Base-by-base conservation (phyloP, 2,888 invertebrate genomes). In the Malthinus flaveolus region DNA sequence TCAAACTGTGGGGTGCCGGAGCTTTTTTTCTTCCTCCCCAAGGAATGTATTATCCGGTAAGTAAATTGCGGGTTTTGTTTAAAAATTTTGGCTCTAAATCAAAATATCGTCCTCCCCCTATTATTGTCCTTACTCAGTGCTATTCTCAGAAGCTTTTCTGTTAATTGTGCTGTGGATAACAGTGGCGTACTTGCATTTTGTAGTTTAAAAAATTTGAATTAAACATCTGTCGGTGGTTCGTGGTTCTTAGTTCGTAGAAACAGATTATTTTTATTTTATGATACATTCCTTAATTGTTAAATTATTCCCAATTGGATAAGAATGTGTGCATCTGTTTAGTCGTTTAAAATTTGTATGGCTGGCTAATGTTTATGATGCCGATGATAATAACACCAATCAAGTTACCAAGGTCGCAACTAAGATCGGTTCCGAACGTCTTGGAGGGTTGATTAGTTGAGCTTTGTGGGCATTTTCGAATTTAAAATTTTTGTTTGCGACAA, bases 1-100 rank as follows among this genome's bases (percentile, higher is more conserved):
- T 88, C 93, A 93, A 93, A 88, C 93, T 94, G 93, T 94, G 93
- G 93, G 93, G 93, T 85, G 90, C 93, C 84, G 93, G 93, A 86
- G 91, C 93, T 83, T 93, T 91, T 86, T 93, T 93, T 85, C 89
- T 93, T 88, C 92, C 93, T 88, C 91, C 91, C 84, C 93, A 93
- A 90, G 93, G 93, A 88, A 92, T 93, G 89, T 93, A 93, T 85
- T 94, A 93, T 87, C 93, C 93, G 89, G 93, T 93, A 86, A 92
- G 92, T 90, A 35, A 32, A 32, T 47, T 23, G 39, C 23, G 39
- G 12, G 23, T 42, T 42, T 42, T 42, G 10, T 12, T 42, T 42
- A 42, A 42, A 42, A 42, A 15, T 42, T 42, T 42, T 42, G 39
- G 39, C 39, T 42, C 23, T n/a, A 42, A 42, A 42, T 12, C 39